A percentile compares a stretch with the other conserved stretches of the same genome.
phyloP scores from a whole-genome alignment of 2,797 vertebrate genomes.

The Scolopax rusticola region DNA sequence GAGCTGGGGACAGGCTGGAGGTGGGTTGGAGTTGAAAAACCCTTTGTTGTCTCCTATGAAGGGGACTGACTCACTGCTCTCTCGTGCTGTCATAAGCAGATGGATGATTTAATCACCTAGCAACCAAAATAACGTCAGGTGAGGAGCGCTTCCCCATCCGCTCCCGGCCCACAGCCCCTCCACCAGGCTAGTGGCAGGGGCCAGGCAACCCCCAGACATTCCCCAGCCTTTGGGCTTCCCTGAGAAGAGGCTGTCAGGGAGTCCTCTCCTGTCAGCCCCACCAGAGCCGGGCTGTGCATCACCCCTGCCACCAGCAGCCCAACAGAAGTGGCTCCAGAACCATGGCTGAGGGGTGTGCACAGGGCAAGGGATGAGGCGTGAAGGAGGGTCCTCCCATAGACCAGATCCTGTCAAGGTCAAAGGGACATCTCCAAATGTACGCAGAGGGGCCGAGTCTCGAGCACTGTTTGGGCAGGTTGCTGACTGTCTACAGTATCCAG shows the following conservation, averaged over 20 bases:
- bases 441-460: background rate
- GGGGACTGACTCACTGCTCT: conserved; percentile 59
- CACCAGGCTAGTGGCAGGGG: background rate
- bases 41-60: conserved; percentile 5
- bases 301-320: background rate
- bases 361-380: background rate
- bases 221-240: background rate
- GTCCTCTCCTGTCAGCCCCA: background rate
- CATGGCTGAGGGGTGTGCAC: background rate
- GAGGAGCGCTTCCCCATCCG: background rate
- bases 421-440: background rate
- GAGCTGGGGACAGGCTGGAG: background rate
- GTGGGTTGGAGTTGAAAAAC: conserved; percentile 6
- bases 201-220: background rate
- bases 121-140: conserved; percentile 62
- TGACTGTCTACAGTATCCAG: background rate
- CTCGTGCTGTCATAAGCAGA: conserved; percentile 60
- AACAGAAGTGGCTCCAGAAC: background rate
- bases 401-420: background rate
- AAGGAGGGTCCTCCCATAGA: too few relatives aligned
- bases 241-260: background rate
- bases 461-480: background rate
- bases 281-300: background rate
- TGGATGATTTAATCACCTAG: conserved; percentile 73
- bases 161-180: background rate